Evolutionary conservation across 2,797 vertebrate species (phyloP).

Genomic region (Lagorchestes hirsutus): DNA sequence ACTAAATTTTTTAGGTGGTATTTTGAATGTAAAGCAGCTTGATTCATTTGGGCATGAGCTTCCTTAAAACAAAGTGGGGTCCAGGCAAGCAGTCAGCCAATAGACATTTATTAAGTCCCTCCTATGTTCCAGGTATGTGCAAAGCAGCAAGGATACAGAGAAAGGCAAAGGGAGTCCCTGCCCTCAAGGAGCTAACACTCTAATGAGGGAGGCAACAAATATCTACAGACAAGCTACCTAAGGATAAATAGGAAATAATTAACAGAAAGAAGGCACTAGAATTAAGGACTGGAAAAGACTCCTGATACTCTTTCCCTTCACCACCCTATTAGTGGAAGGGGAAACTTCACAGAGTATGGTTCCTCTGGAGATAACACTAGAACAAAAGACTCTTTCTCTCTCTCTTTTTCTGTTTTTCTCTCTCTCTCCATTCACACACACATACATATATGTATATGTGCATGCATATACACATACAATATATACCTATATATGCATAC

Average conservation of each 20-base stretch:
- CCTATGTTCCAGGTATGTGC: background rate
- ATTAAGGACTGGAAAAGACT: background rate
- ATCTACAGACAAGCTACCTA: background rate
- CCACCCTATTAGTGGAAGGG: background rate
- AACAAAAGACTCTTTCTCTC: background rate
- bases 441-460: too few relatives aligned
- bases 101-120: background rate
- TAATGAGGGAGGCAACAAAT: background rate
- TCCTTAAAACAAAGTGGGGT: background rate
- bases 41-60: background rate
- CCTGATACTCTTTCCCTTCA: background rate
- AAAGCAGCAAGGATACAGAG: background rate
- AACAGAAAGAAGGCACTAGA: too few relatives aligned
- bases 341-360: background rate
- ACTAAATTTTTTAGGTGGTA: background rate
- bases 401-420: too few relatives aligned
- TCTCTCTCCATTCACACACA: too few relatives aligned
- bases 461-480: too few relatives aligned
- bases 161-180: background rate
- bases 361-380: background rate
- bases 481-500: too few relatives aligned
- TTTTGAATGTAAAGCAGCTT: background rate
- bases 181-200: background rate
- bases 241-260: background rate
- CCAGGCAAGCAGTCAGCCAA: background rate